Evolutionary conservation across 2,113 vertebrate genomes (phyloP).

Genomic region (Tapirus terrestris): DNA sequence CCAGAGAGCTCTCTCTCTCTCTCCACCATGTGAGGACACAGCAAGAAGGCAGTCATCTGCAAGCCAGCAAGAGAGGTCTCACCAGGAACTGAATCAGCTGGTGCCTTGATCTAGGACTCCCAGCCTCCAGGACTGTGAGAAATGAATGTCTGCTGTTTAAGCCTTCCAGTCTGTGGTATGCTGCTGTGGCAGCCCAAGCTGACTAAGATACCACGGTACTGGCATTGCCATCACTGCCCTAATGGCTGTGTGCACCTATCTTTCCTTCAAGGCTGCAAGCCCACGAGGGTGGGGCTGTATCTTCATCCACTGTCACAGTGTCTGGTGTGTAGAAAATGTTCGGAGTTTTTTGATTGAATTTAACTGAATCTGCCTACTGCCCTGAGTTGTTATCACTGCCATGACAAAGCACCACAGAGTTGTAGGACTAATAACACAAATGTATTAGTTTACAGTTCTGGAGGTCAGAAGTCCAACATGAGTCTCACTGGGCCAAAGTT

Average conservation of each 20-base stretch:
- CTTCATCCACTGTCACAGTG: too few species aligned
- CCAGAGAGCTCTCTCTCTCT: not conserved
- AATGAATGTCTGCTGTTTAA: not conserved
- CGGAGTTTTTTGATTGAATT: not conserved
- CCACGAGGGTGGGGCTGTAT: fast-evolving
- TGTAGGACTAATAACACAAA: not conserved
- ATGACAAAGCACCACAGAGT: not conserved
- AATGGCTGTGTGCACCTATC: too few species aligned
- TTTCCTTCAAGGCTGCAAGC: not conserved
- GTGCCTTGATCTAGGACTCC: not conserved
- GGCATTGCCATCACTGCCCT: not conserved
- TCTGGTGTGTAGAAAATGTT: not conserved
- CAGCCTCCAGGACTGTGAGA: not conserved
- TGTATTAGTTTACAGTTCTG: not conserved
- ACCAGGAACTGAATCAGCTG: not conserved
- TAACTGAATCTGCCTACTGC: not conserved
- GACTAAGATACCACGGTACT: not conserved
- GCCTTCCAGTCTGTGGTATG: not conserved
- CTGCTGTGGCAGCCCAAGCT: not conserved
- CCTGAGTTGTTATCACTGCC: not conserved
- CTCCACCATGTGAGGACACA: not conserved
- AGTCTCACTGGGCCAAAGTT: not conserved
- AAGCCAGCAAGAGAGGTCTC: not conserved
- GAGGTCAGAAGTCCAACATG: not conserved
- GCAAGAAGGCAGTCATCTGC: not conserved